These are phyloP conservation scores for Clivina fossor DNA, from an alignment of 2,888 invertebrate species.

Conservation along the genomic window DNA sequence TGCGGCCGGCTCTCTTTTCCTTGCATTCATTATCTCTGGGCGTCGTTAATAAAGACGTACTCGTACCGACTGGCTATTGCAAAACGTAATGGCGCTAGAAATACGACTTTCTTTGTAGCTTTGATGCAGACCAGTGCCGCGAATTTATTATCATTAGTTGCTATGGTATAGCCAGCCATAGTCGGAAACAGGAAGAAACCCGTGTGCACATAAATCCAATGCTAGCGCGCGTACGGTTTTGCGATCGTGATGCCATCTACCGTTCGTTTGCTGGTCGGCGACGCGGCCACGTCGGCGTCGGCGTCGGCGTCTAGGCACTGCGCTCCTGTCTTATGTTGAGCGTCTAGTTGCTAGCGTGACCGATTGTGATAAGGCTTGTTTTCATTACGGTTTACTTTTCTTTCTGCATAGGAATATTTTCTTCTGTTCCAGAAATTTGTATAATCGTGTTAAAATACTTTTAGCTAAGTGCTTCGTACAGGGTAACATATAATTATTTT, in stretches of 20 bases:
- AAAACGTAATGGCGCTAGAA: slow-evolving; percentile 12
- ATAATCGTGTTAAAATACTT: too few species aligned
- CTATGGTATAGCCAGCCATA: not conserved
- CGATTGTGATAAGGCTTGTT: too few species aligned
- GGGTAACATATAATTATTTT: too few species aligned
- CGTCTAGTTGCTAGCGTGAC: too few species aligned
- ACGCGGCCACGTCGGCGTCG: too few species aligned
- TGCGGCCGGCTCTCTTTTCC: slow-evolving; percentile 13
- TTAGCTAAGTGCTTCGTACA: too few species aligned
- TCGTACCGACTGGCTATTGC: not conserved
- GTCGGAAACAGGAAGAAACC: slow-evolving; percentile 24
- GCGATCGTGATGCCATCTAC: slow-evolving; percentile 17
- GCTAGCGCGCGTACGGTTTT: slow-evolving; percentile 5
- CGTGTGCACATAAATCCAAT: slow-evolving; percentile 26
- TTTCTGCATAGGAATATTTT: too few species aligned
- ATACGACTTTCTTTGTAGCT: slow-evolving; percentile 26
- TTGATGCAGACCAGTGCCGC: slow-evolving; percentile 12
- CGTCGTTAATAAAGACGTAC: slow-evolving; percentile 27
- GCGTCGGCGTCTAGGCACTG: too few species aligned
- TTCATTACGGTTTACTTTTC: too few species aligned
- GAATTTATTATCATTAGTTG: slow-evolving; percentile 27
- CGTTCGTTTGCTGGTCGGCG: too few species aligned
- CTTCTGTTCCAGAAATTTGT: too few species aligned
- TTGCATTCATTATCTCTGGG: slow-evolving; percentile 26
- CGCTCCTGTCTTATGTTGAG: too few species aligned